Evolutionary conservation across 2,797 vertebrate species (phyloP), one percentile per base, ranked within the genome.

Genomic region (Girardinus metallicus): DNA sequence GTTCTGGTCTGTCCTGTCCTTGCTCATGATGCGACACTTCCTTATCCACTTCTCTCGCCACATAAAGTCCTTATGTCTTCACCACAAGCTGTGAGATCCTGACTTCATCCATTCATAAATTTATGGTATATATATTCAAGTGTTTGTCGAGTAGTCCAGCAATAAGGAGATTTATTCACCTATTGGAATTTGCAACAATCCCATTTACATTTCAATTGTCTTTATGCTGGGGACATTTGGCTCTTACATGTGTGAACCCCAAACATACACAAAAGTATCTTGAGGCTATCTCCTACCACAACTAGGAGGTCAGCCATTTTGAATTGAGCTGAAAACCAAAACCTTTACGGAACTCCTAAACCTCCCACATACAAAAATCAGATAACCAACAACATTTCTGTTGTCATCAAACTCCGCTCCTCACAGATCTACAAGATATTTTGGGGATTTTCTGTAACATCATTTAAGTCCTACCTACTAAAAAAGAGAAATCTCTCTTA

Each of bases 21-120:
- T 88, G 9, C 87, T 83, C 81, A 75, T 78, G 62, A 79, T 72
- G 80, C 79, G 60, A 92, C 91, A 92, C 92, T 86, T 91, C 85
- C 86, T 87, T 92, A 91, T 92, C 89, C 57, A 70, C 34, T 51
- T 81, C 83, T 83, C 82, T 84, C 75, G 76, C 71, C 74, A 74
- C 90, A 84, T 76, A 85, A 81, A 80, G 76, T 68, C 18, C 49
- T 80, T 76, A 46, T 78, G 66, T 76, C 74, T 23, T 81, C 82
- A 85, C 73, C 75, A 77, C 12, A 0, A 55, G 46, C 51, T 79
- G 78, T 68, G 74, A 74, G 16, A 51, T 80, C 78, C 85, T 79
- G 79, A 81, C 53, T 53, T 75, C 29, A 71, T 44, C 29, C n/a
- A 75, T 26, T 53, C 26, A 70, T 71, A 55, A 41, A 39, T 68